Conservation (phyloP, 1,140 invertebrate genomes). For the Cecropterus lyciades region DNA sequence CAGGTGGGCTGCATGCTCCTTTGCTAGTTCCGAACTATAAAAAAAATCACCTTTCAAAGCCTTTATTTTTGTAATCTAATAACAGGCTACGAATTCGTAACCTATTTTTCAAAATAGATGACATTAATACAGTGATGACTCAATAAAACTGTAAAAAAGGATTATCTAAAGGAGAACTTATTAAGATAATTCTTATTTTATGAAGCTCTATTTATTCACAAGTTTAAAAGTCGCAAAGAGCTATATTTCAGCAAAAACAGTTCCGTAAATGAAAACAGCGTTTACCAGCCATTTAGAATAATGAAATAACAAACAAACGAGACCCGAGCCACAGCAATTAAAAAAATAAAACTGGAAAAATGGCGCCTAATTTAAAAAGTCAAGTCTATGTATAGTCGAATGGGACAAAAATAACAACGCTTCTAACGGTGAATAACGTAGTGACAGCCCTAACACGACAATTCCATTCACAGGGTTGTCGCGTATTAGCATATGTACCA, state of each 20-base stretch:
- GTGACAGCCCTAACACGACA: conserved; percentile 78
- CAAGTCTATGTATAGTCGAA: conserved; percentile 57
- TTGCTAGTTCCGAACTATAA: no score
- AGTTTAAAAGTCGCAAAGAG: neutral
- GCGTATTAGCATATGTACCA: conserved; percentile 81
- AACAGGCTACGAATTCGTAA: no score
- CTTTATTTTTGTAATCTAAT: no score
- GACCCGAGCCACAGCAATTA: conserved; percentile 22
- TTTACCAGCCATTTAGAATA: conserved; percentile 7
- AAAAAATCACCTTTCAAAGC: no score
- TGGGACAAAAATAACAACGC: conserved; percentile 63
- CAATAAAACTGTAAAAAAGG: no score
- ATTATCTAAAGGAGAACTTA: no score
- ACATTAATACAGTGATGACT: no score
- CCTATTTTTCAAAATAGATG: no score
- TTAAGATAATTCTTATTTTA: neutral
- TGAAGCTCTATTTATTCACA: neutral
- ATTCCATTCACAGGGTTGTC: conserved; percentile 78
- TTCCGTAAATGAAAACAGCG: neutral
- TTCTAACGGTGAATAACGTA: conserved; percentile 61
- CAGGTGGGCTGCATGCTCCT: no score
- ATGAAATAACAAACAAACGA: conserved; percentile 23
- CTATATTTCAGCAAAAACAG: neutral
- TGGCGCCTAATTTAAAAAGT: conserved; percentile 55
- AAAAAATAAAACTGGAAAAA: conserved; percentile 39